These are phyloP conservation scores for Plusia festucae DNA, from an alignment of 2,888 invertebrate genomes.

Conservation along the genomic window DNA sequence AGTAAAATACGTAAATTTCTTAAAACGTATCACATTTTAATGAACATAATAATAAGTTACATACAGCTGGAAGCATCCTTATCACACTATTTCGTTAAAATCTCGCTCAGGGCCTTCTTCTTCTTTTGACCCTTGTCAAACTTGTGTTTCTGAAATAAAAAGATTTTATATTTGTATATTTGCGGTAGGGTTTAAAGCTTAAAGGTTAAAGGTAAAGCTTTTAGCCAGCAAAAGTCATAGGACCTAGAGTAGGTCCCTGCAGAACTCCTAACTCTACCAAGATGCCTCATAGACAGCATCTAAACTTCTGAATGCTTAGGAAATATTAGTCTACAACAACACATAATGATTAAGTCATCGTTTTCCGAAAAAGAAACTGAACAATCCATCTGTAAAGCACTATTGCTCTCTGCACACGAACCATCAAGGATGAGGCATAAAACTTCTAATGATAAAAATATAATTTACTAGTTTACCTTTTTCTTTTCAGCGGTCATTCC, in stretches of 20 bases:
- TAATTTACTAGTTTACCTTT: slow-evolving; percentile 84
- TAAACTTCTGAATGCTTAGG: too few species aligned
- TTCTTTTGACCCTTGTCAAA: slow-evolving; percentile 85
- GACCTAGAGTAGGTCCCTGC: too few species aligned
- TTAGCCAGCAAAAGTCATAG: background rate
- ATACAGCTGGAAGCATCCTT: slow-evolving; percentile 37
- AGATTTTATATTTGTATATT: slow-evolving; percentile 11
- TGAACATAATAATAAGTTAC: slow-evolving; percentile 60
- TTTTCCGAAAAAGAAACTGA: too few species aligned
- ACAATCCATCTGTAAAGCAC: too few species aligned
- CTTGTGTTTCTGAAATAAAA: slow-evolving; percentile 83
- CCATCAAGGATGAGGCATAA: too few species aligned
- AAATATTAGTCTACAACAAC: too few species aligned
- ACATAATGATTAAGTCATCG: too few species aligned
- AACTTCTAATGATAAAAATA: background rate
- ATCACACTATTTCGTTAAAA: slow-evolving; percentile 77
- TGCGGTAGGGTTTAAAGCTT: too few species aligned
- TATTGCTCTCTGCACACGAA: too few species aligned
- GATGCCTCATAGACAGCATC: too few species aligned
- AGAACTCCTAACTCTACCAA: too few species aligned
- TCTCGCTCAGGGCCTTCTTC: slow-evolving; percentile 88
- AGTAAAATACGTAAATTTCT: slow-evolving; percentile 7
- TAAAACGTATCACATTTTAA: slow-evolving; percentile 49
- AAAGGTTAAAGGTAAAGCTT: too few species aligned
- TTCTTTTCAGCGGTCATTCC: slow-evolving; percentile 88